These are phyloP conservation scores for Agrotis clavis DNA, from an alignment of 2,888 invertebrate species.

Conservation along the genomic window DNA sequence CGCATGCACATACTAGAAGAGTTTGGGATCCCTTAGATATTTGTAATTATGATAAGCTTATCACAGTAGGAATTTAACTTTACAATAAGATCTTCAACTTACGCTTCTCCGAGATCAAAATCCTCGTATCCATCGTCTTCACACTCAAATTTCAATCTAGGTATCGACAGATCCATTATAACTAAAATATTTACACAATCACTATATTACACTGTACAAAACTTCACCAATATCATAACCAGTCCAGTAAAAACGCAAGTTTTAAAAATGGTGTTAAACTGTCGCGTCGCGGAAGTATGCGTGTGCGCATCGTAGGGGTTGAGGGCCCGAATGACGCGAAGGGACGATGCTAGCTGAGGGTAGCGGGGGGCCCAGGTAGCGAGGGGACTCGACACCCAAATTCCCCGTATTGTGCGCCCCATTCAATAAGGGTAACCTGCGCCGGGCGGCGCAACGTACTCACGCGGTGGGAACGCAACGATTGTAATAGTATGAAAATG, in stretches of 20 bases:
- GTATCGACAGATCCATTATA: constrained; percentile 85
- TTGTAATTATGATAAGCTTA: neutral
- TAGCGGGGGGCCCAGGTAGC: constrained; percentile 79
- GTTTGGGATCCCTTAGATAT: neutral
- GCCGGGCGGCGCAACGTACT: constrained; percentile 69
- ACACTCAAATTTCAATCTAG: constrained; percentile 81
- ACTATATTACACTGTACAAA: constrained; percentile 72
- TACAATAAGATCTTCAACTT: constrained; percentile 59
- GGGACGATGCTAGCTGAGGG: constrained; percentile 61
- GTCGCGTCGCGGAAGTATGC: constrained; percentile 67
- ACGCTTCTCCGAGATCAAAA: constrained; percentile 68
- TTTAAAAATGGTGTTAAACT: constrained; percentile 52
- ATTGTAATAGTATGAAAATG: constrained; percentile 66
- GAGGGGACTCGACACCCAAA: constrained; percentile 79
- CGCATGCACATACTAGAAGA: neutral
- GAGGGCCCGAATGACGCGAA: constrained; percentile 76
- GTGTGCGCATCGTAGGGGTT: constrained; percentile 83
- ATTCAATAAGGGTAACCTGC: constrained; percentile 75
- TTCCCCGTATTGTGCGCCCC: constrained; percentile 78
- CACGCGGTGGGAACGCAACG: constrained; percentile 65
- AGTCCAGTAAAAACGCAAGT: constrained; percentile 64
- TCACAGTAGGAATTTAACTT: neutral
- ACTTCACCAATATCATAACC: constrained; percentile 71
- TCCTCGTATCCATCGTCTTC: constrained; percentile 81
- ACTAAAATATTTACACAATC: constrained; percentile 64